Percentiles rank a stretch among this genome's conserved stretches.
These are phyloP conservation scores for Smithornis capensis DNA, from an alignment of 2,113 vertebrate genomes.

Conservation along the genomic window DNA sequence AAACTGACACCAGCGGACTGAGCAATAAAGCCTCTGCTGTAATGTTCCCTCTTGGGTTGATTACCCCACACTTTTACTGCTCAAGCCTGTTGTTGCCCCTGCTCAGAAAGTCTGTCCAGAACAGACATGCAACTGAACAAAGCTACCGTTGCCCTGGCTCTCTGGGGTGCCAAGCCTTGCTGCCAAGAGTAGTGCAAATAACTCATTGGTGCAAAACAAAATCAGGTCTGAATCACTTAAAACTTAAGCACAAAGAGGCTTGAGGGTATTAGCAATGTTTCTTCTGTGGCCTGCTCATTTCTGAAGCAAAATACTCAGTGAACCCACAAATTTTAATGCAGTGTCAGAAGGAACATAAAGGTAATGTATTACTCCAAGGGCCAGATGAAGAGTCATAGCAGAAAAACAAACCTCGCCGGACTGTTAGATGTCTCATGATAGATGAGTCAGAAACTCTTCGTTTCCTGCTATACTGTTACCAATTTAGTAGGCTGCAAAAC, in stretches of 20 bases:
- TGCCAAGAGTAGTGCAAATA: neutral
- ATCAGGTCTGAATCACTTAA: neutral
- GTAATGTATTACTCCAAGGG: neutral
- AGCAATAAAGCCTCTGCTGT: neutral
- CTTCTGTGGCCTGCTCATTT: neutral
- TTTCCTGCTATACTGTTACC: constrained; percentile 13
- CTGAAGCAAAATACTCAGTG: neutral
- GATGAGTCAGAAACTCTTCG: constrained; percentile 60
- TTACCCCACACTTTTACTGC: neutral
- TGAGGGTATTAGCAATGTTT: neutral
- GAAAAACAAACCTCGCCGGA: constrained; percentile 20
- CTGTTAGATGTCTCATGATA: constrained; percentile 42
- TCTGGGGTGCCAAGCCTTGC: neutral
- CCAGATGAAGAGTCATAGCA: constrained; percentile 5
- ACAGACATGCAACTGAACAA: fast-evolving
- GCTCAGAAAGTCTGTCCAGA: neutral
- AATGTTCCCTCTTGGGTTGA: neutral
- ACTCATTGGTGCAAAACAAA: neutral
- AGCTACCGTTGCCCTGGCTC: fast-evolving
- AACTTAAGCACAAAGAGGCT: neutral
- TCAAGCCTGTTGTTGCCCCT: neutral
- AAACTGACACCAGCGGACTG: neutral
- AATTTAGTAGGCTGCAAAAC: constrained; percentile 46
- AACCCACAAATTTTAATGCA: constrained; percentile 2
- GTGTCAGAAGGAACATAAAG: constrained; percentile 22